Evolutionary conservation across 2,797 vertebrate genomes (phyloP).

Genomic region (Semaprochilodus insignis): DNA sequence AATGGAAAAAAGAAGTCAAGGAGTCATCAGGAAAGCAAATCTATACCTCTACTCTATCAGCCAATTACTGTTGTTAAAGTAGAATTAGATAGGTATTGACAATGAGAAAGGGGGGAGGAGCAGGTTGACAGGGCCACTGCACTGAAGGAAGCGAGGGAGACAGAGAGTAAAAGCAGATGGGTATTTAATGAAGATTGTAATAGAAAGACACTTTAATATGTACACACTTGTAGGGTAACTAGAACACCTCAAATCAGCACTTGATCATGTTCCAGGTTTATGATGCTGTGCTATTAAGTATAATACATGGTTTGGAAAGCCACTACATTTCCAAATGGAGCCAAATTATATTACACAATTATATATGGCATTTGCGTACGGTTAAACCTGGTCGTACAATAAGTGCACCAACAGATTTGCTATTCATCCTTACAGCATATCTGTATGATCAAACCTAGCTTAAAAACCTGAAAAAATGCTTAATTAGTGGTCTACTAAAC

Average conservation of each 20-base stretch:
- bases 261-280: neutral
- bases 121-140: slow-evolving; percentile 69
- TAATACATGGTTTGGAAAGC: no score
- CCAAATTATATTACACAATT: no score
- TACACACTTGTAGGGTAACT: neutral
- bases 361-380: no score
- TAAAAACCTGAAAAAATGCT: no score
- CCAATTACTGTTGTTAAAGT: slow-evolving; percentile 99
- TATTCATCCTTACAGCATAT: no score
- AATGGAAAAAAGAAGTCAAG: slow-evolving; percentile 94
- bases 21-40: slow-evolving; percentile 99
- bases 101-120: slow-evolving; percentile 87
- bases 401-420: no score
- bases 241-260: neutral
- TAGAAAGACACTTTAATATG: slow-evolving; percentile 60
- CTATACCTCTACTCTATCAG: slow-evolving; percentile 99
- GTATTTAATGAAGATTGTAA: slow-evolving; percentile 24
- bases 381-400: no score
- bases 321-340: no score
- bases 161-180: slow-evolving; percentile 7
- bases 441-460: no score
- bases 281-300: neutral
- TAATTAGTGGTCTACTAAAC: no score
- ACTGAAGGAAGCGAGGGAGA: slow-evolving; percentile 50
- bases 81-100: slow-evolving; percentile 99